Evolutionary conservation across 2,113 vertebrate species (phyloP).

Genomic region (Bambusicola thoracicus): DNA sequence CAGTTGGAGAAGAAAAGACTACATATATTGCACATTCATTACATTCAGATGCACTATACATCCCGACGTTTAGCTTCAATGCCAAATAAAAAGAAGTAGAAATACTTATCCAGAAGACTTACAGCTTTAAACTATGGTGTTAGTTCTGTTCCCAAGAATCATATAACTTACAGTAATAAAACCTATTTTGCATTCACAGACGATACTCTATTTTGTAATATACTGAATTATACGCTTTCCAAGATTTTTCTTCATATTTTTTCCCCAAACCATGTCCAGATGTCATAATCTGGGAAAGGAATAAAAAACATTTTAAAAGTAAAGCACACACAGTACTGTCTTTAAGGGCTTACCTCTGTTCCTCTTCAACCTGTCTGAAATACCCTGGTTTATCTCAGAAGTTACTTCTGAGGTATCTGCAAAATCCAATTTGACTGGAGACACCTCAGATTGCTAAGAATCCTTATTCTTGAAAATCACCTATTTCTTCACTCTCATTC

Average conservation of each 20-base stretch:
- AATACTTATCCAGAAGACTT: not conserved
- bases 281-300: not conserved
- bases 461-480: not conserved
- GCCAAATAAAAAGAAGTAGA: not conserved
- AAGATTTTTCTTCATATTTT: not conserved
- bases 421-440: not conserved
- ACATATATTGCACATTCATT: not conserved
- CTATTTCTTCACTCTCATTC: not conserved
- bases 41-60: not conserved
- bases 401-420: not conserved
- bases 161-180: constrained; percentile 10
- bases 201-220: not conserved
- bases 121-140: not conserved
- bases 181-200: not conserved
- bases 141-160: not conserved
- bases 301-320: not conserved
- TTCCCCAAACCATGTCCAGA: not conserved
- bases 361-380: not conserved
- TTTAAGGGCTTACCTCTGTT: not conserved
- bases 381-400: not conserved
- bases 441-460: not conserved
- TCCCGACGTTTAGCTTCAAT: not conserved
- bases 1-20: too few relatives aligned
- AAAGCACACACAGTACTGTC: not conserved
- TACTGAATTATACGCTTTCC: not conserved